Evolutionary conservation across 2,888 invertebrate species (phyloP).

Genomic region (Cataglyphis altisquamis): DNA sequence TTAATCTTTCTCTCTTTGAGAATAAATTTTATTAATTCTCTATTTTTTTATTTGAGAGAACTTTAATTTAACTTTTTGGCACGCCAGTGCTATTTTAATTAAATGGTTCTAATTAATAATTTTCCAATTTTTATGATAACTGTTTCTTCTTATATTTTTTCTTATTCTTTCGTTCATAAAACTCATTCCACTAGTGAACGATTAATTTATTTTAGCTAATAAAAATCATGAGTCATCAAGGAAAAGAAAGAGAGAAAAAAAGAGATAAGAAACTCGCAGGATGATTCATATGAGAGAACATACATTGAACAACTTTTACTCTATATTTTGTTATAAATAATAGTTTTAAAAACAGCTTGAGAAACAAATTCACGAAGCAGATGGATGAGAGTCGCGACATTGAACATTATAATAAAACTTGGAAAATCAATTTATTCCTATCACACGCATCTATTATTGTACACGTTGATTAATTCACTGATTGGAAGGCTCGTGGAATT

Average conservation of each 20-base stretch:
- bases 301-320: not conserved
- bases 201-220: conserved; percentile 46
- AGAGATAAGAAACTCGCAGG: not conserved
- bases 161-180: not conserved
- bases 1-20: not conserved
- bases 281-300: conserved; percentile 35
- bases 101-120: conserved; percentile 2
- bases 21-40: conserved; percentile 1
- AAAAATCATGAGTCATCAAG: conserved; percentile 51
- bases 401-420: not conserved
- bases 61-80: not conserved
- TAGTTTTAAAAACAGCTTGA: not conserved
- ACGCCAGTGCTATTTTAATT: not conserved
- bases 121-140: not conserved
- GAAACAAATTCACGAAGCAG: not conserved
- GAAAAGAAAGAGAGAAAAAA: no score
- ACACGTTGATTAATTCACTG: conserved; percentile 7
- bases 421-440: conserved; percentile 32
- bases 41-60: not conserved
- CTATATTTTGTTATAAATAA: conserved; percentile 11
- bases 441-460: not conserved
- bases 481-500: conserved; percentile 34
- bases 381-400: not conserved
- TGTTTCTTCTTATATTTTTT: not conserved
- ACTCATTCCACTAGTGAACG: conserved; percentile 14